Evolutionary conservation across 2,888 invertebrate genomes (phyloP), one percentile per base, ranked within the genome.

Genomic region (Parthenolecanium corni): DNA sequence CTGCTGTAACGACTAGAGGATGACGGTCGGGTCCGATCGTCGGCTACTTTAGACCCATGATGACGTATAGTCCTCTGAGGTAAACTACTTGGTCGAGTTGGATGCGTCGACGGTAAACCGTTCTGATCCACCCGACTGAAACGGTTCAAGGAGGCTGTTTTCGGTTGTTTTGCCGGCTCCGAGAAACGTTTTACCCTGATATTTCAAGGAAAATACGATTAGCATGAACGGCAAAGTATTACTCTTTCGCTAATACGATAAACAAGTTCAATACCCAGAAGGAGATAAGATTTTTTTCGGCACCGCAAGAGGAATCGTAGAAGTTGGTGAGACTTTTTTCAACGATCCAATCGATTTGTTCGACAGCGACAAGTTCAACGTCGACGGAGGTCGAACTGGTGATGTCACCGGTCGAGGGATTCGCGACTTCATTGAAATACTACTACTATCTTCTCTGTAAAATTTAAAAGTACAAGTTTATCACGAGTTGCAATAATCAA

Each of bases 351-450:
- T 57, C 21, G 77, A 76, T 51, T 36, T 47, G 3, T 76, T 76
- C 58, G 58, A 24, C 1, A 47, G 12, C 4, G 63, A 44, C 21
- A 53, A 52, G 31, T 52, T 24, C 53, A 38, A 36, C 25, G 52
- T 23, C 31, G 53, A 63, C 53, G 63, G 63, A 73, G n/a, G 73
- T 67, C 38, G 68, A 64, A 31, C 74, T 64, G 86, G 86, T 23
- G 86, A 86, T 1, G 83, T 81, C 66, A 87, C 82, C 1, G 83
- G 82, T 65, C 87, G 76, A 2, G 87, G 87, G 69, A 87, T 88
- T 70, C 83, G 84, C 0, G 86, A 86, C 51, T 67, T 67, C 11
- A 66, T 64, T 4, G 38, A 47, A 23, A 49, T 16, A 16, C n/a
- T 31, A 23, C 9, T 20, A 6, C 63, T 53, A 24, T 54, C 51